Percentiles rank a stretch among this genome's conserved stretches.
Evolutionary conservation across 2,797 vertebrate species (phyloP).

Genomic region (Natrix natrix): DNA sequence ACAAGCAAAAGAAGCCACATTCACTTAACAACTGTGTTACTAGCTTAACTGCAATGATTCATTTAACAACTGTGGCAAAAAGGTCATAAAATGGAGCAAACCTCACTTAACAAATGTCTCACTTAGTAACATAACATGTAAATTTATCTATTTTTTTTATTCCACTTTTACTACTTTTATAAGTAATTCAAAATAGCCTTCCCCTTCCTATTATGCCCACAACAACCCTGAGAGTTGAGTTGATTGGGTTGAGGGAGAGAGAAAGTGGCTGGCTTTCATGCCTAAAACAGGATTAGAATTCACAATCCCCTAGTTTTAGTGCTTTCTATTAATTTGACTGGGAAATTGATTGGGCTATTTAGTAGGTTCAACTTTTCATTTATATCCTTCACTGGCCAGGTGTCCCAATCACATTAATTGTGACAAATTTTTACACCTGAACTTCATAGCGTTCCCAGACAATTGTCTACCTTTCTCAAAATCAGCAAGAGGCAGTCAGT

Average conservation of each 20-base stretch:
- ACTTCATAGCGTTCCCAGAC: constrained; percentile 1
- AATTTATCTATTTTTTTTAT: no score
- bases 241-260: not conserved
- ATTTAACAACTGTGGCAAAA: no score
- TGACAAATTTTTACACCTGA: constrained; percentile 21
- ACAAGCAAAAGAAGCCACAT: no score
- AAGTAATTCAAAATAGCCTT: not conserved
- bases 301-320: not conserved
- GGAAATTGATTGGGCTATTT: constrained; percentile 18
- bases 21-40: no score
- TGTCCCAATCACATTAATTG: not conserved
- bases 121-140: no score
- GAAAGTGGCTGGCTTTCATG: not conserved
- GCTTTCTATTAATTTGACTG: not conserved
- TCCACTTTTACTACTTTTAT: no score
- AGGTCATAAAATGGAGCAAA: no score
- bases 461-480: constrained; percentile 21
- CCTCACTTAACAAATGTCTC: no score
- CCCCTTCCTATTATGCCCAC: not conserved
- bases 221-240: not conserved
- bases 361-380: constrained; percentile 24
- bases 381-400: constrained; percentile 26
- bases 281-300: not conserved
- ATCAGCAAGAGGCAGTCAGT: constrained; percentile 26
- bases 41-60: no score